Evolutionary conservation across 2,797 vertebrate species (phyloP).

Genomic region (Scolopax rusticola): DNA sequence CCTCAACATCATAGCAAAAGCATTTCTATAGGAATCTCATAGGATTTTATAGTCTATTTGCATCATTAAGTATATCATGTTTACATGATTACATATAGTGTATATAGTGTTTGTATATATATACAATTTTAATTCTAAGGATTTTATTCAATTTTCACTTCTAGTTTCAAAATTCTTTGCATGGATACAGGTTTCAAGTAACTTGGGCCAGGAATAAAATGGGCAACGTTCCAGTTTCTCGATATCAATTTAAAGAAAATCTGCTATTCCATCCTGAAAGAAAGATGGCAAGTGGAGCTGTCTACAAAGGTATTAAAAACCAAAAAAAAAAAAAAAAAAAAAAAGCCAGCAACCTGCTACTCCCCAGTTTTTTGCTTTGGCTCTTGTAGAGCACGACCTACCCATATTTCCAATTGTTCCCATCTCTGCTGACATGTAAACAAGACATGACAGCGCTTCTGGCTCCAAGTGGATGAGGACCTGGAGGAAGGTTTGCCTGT

Average conservation of each 20-base stretch:
- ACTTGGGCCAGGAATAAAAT: not conserved
- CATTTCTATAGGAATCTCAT: not conserved
- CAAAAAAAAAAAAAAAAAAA: not conserved
- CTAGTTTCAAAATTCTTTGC: not conserved
- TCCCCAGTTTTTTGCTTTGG: not conserved
- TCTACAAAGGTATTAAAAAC: too few relatives aligned
- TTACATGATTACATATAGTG: not conserved
- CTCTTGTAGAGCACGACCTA: not conserved
- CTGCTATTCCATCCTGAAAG: not conserved
- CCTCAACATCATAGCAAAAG: not conserved
- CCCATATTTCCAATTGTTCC: slow-evolving; percentile 1
- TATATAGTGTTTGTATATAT: not conserved
- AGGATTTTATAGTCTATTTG: not conserved
- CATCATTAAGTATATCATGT: not conserved
- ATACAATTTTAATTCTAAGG: not conserved
- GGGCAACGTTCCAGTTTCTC: not conserved
- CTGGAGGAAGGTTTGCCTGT: not conserved
- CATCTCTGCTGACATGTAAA: slow-evolving; percentile 41
- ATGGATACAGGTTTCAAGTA: not conserved
- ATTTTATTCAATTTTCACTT: not conserved
- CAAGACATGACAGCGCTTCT: not conserved
- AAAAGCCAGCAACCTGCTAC: not conserved
- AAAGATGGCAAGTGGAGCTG: not conserved
- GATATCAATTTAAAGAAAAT: not conserved
- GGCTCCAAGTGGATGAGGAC: slow-evolving; percentile 2